Conservation (phyloP, 2,113 vertebrate species). For the Strigops habroptila region DNA sequence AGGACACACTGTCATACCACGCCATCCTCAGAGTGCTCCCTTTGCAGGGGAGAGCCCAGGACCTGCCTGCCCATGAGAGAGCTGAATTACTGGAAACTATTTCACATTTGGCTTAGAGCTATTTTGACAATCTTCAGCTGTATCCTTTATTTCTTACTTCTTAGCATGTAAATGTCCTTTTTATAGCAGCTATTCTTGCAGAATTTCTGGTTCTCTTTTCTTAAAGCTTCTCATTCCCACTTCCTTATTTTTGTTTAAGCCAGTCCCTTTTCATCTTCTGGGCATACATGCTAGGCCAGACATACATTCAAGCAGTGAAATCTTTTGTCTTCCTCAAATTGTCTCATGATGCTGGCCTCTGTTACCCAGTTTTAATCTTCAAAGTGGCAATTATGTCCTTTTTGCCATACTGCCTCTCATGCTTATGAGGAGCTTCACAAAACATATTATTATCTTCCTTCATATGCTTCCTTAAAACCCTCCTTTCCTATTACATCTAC, state of each 20-base stretch:
- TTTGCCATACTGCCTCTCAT: neutral
- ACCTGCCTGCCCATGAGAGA: neutral
- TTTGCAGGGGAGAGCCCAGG: neutral
- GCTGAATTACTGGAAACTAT: slow-evolving; percentile 30
- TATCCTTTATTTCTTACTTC: slow-evolving; percentile 52
- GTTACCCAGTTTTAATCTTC: neutral
- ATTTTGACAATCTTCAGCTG: slow-evolving; percentile 51
- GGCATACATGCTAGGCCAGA: neutral
- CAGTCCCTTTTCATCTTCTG: neutral
- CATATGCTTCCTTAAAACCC: neutral
- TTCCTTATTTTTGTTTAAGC: slow-evolving; percentile 42
- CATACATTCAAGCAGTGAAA: neutral
- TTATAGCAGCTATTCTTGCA: slow-evolving; percentile 40
- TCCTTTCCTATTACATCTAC: neutral
- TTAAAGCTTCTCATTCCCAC: slow-evolving; percentile 25
- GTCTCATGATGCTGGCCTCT: neutral
- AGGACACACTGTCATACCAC: neutral
- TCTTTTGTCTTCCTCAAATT: slow-evolving; percentile 5
- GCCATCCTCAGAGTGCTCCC: neutral
- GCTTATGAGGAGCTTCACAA: neutral
- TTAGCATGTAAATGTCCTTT: slow-evolving; percentile 38
- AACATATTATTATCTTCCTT: neutral
- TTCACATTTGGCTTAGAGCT: slow-evolving; percentile 39
- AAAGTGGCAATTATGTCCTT: neutral
- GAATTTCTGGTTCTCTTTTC: slow-evolving; percentile 52